phyloP scores from a whole-genome alignment of 2,797 vertebrate species.

The Anguilla anguilla region DNA sequence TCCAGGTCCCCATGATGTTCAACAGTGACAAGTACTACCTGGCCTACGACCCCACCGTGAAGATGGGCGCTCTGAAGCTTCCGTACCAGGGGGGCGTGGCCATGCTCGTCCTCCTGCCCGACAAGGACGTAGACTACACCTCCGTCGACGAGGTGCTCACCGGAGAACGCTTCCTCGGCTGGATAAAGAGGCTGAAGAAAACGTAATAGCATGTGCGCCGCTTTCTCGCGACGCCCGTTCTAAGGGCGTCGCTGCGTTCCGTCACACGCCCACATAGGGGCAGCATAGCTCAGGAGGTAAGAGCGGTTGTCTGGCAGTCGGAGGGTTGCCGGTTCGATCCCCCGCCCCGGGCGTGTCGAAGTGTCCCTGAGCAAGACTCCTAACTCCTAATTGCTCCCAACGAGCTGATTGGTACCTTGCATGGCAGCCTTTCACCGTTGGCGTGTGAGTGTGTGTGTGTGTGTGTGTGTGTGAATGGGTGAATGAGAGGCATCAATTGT shows the following conservation, averaged over 20 bases:
- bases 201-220: conserved; percentile 68
- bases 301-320: no score
- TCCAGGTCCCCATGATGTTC: conserved; percentile 88
- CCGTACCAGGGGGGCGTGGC: conserved; percentile 76
- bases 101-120: conserved; percentile 83
- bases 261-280: not conserved
- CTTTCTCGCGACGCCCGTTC: not conserved
- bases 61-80: conserved; percentile 80
- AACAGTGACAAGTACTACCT: conserved; percentile 72
- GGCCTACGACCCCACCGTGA: conserved; percentile 77
- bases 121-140: conserved; percentile 76
- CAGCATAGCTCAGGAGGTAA: no score
- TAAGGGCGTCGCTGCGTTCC: not conserved
- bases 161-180: conserved; percentile 73
- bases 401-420: no score
- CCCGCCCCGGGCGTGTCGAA: no score
- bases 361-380: no score
- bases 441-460: no score
- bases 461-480: no score
- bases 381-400: no score
- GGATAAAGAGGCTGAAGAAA: conserved; percentile 79
- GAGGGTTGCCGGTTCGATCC: no score
- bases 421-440: no score
- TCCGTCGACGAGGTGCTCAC: conserved; percentile 81
- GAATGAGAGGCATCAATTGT: no score